Conservation (phyloP, 2,113 vertebrate genomes). For the Fulica atra region DNA sequence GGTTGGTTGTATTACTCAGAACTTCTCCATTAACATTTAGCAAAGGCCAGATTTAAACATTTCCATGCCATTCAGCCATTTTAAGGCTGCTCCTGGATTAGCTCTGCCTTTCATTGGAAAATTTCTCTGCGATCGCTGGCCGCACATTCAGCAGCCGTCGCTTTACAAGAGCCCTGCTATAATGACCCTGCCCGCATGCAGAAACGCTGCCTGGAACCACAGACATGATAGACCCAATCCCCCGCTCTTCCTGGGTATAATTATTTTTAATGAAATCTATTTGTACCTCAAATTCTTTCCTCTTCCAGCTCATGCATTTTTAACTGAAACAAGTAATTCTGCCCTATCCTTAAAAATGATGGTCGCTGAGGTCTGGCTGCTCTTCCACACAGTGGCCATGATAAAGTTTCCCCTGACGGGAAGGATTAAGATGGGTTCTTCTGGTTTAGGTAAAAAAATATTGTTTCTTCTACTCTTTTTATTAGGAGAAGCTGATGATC, state of each 20-base stretch:
- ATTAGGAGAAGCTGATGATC: background rate
- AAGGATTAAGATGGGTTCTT: background rate
- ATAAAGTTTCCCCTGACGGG: background rate
- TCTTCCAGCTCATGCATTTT: background rate
- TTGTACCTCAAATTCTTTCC: slow-evolving; percentile 8
- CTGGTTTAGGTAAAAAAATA: background rate
- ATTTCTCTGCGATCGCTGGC: background rate
- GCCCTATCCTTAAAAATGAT: background rate
- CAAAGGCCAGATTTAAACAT: background rate
- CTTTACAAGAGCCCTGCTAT: background rate
- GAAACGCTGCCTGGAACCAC: background rate
- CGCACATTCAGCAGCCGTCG: background rate
- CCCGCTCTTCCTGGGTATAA: background rate
- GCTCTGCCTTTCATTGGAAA: background rate
- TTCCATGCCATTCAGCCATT: background rate
- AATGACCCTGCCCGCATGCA: background rate
- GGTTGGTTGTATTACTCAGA: background rate
- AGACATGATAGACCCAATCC: background rate
- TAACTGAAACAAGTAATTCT: slow-evolving; percentile 13
- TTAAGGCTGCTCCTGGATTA: background rate
- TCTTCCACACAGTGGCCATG: fast-evolving
- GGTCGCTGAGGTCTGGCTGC: background rate
- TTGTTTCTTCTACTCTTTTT: background rate
- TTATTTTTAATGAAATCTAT: slow-evolving; percentile 29
- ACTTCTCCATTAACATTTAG: slow-evolving; percentile 1